Conservation (phyloP, 2,888 invertebrate genomes). For the Eupithecia insigniata region DNA sequence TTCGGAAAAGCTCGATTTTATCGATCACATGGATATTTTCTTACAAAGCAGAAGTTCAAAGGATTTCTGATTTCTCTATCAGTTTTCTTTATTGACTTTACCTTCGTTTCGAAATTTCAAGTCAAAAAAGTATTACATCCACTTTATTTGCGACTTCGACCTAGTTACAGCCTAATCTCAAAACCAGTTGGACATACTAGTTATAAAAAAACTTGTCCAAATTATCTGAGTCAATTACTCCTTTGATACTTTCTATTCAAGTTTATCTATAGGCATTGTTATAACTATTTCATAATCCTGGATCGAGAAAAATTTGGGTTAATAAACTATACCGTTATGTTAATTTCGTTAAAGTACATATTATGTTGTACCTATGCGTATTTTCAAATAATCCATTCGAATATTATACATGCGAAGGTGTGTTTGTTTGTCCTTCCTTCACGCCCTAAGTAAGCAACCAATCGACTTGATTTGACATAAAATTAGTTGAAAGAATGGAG, state of each 20-base stretch:
- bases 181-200: slow-evolving; percentile 23
- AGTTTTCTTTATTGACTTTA: neutral
- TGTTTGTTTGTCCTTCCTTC: no score
- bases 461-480: no score
- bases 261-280: neutral
- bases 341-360: no score
- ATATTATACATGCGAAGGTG: no score
- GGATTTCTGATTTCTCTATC: slow-evolving; percentile 3
- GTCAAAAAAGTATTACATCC: slow-evolving; percentile 7
- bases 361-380: no score
- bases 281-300: slow-evolving; percentile 7
- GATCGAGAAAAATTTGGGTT: slow-evolving; percentile 2
- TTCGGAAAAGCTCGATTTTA: neutral
- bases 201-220: slow-evolving; percentile 19
- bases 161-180: slow-evolving; percentile 1
- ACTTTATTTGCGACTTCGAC: slow-evolving; percentile 8
- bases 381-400: no score
- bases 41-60: neutral
- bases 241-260: slow-evolving; percentile 15
- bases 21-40: neutral
- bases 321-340: no score
- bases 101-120: no score
- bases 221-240: neutral
- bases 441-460: no score
- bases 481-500: no score